Percentiles rank a stretch among this genome's conserved stretches.
Conservation (phyloP, 2,797 vertebrate species). For the Anniella stebbinsi region DNA sequence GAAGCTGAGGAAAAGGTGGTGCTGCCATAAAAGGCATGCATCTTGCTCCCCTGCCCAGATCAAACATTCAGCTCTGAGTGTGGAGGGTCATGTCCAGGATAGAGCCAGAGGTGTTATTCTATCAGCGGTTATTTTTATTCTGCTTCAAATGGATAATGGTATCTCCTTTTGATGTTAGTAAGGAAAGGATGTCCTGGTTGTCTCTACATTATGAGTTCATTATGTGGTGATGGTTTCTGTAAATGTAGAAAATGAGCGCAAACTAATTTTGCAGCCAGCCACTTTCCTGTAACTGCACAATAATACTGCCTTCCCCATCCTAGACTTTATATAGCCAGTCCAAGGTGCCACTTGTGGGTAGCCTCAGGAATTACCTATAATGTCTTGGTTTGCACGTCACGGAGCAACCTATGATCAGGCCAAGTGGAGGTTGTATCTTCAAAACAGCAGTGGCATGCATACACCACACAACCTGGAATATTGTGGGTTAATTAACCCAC, state of each 20-base stretch:
- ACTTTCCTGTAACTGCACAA: background rate
- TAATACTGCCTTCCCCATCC: no score
- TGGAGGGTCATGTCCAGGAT: background rate
- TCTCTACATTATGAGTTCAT: background rate
- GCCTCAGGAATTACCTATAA: background rate
- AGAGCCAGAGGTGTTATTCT: background rate
- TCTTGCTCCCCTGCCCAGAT: background rate
- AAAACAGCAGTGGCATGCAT: background rate
- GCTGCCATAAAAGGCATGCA: background rate
- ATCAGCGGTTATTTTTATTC: background rate
- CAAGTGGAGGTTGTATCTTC: no score
- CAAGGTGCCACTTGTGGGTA: conserved; percentile 12
- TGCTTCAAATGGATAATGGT: background rate
- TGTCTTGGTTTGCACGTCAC: no score
- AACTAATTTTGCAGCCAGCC: background rate
- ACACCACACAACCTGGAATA: background rate
- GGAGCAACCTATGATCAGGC: no score
- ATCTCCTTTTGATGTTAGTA: background rate
- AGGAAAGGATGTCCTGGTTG: background rate
- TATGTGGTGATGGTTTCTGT: background rate
- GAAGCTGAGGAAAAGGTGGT: background rate
- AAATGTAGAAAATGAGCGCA: background rate
- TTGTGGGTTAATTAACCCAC: no score
- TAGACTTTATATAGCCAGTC: background rate
- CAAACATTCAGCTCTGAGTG: background rate